Evolutionary conservation across 2,888 invertebrate genomes (phyloP), one percentile per base, ranked within the genome.

Genomic region (Coecobrya sp.): DNA sequence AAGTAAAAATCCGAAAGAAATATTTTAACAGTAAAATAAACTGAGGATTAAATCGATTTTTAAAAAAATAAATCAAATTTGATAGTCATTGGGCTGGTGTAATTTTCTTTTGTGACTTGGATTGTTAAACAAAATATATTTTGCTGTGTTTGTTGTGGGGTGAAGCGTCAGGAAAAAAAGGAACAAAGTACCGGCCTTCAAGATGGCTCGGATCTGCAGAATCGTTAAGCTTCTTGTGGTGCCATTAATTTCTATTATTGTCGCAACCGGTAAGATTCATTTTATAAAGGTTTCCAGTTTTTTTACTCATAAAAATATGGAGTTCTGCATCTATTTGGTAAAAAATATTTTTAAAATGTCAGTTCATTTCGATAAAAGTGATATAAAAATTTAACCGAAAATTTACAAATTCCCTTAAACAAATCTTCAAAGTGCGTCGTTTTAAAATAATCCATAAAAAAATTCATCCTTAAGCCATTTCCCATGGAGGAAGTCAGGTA

Each of bases 161-260:
- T 30, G 30, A 11, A 59, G 8, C 42, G n/a, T 73, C 42, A 27
- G 16, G 19, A 68, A 68, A 52, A 7, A n/a, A 16, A 8, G 45
- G 13, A 68, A 52, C 49, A 13, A 13, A 27, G 27, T 62, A 79
- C 89, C 82, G 82, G 81, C 84, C 85, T 73, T 42, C n/a, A 59
- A 49, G 27, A 91, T 91, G 91, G 86, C 91, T 91, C 79, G 81
- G n/a, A 55, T 86, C 52, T 86, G n/a, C 86, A 68, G 65, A 86
- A 30, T 68, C 16, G 11, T 86, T 27, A 91, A 79, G 42, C 86
- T 91, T 27, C 86, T 91, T 49, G 70, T 86, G 86, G 70, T 91
- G 68, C 86, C 91, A 52, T 52, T 91, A 79, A 62, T 91, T 81
- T 91, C 91, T 30, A 49, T 91, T 55, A 81, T 91, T 86, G 68